Evolutionary conservation across 2,797 vertebrate genomes (phyloP), one percentile per base, ranked within the genome.

Genomic region (Setipinna tenuifilis): DNA sequence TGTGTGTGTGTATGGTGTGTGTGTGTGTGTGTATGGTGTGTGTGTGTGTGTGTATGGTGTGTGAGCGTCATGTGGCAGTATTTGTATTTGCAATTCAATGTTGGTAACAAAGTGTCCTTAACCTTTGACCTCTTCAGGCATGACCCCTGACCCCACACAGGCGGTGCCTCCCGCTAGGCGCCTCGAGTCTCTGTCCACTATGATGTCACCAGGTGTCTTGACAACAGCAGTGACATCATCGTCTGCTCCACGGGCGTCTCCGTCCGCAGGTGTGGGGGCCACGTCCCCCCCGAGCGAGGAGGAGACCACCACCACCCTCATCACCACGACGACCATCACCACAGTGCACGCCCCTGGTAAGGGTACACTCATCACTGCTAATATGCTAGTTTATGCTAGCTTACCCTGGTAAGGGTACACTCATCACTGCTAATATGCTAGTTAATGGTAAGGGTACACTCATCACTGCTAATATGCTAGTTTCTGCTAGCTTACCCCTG

Each of bases 281-380:
- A 94, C 95, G 25, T 93, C 94, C 2, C 89, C 95, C 5, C 93
- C 95, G 71, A 88, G 94, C 0, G 96, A 97, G 87, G 97, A 98
- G 87, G 97, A 98, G 93, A 98, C 97, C 0, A 98, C 97, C 0
- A 98, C 97, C 21, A 98, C 97, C 35, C 93, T 98, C 88, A 98
- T 98, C 90, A 98, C 97, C 68, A 98, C 97, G 0, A 98, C 97
- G 2, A 98, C 97, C 44, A 97, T 98, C 88, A 98, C 97, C 61
- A 98, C 97, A 0, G 97, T 98, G 91, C 97, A 98, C 88, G 95
- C 95, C 83, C 97, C 97, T 93, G 97, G 97, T 98, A 95, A 89
- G 50, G 82, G 65, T 83, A 46, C 57, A 28, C 11, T 16, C 23
- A 23, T 35, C 28, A n/a, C 21, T 61, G n/a, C 3, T 54, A 57